Percentiles rank a stretch among this genome's conserved stretches.
Conservation (phyloP, 64 coral and sea anemone species). For the Orbicella faveolata region DNA sequence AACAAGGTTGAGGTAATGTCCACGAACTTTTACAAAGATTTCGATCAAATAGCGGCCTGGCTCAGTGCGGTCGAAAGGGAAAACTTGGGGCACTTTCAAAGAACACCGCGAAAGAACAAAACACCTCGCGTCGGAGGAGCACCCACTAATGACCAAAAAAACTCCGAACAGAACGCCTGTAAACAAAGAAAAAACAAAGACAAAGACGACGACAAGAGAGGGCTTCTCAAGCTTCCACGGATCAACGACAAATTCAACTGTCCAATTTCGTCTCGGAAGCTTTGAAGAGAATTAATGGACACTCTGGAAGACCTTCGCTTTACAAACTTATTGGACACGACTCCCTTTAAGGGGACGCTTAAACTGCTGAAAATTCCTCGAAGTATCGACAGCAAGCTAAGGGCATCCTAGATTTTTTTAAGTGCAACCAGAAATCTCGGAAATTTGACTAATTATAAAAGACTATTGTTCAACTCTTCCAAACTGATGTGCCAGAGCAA, state of each 20-base stretch:
- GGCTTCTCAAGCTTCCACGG: not conserved
- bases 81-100: not conserved
- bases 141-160: not conserved
- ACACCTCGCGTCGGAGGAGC: not conserved
- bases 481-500: no score
- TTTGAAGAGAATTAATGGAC: not conserved
- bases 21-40: not conserved
- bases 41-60: slow-evolving; percentile 7
- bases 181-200: not conserved
- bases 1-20: not conserved
- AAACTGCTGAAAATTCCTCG: slow-evolving; percentile 20
- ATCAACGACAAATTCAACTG: not conserved
- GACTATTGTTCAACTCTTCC: no score
- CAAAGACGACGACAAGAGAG: not conserved
- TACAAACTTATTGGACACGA: slow-evolving; percentile 6
- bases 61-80: not conserved
- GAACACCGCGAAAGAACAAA: not conserved
- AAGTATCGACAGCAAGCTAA: not conserved
- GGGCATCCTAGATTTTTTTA: not conserved
- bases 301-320: slow-evolving; percentile 21
- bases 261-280: not conserved
- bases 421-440: no score
- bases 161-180: not conserved
- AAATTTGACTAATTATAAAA: no score
- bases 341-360: not conserved